These are phyloP conservation scores for Amblyornis subalaris DNA, from an alignment of 2,113 vertebrate species.

Conservation along the genomic window DNA sequence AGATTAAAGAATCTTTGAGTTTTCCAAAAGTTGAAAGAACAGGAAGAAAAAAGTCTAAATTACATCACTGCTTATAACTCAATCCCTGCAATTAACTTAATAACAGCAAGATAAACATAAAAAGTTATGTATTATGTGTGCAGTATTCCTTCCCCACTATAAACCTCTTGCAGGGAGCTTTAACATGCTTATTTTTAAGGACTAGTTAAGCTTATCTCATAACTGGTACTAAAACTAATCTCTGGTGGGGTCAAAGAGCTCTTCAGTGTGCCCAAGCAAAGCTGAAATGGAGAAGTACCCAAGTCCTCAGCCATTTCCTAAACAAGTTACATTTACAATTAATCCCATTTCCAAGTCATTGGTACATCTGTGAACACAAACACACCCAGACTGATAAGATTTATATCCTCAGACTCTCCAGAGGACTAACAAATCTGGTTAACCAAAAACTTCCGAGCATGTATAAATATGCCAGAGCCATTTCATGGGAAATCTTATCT, in stretches of 20 bases:
- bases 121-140: neutral
- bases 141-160: neutral
- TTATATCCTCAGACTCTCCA: neutral
- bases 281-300: neutral
- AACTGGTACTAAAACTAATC: constrained; percentile 5
- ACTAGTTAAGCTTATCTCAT: constrained; percentile 2
- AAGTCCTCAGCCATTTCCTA: neutral
- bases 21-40: neutral
- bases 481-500: constrained; percentile 10
- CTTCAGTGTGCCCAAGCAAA: neutral
- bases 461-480: neutral
- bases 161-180: neutral
- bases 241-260: constrained; percentile 15
- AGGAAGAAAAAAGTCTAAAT: neutral
- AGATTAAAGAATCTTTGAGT: neutral
- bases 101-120: neutral
- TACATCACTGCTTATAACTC: neutral
- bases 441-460: neutral
- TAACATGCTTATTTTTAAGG: neutral
- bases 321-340: neutral
- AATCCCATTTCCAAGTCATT: neutral
- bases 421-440: neutral
- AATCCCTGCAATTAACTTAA: neutral
- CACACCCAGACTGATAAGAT: neutral
- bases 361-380: neutral